Evolutionary conservation across 2,888 invertebrate species (phyloP), one percentile per base, ranked within the genome.

Genomic region (Drosophila helvetica): DNA sequence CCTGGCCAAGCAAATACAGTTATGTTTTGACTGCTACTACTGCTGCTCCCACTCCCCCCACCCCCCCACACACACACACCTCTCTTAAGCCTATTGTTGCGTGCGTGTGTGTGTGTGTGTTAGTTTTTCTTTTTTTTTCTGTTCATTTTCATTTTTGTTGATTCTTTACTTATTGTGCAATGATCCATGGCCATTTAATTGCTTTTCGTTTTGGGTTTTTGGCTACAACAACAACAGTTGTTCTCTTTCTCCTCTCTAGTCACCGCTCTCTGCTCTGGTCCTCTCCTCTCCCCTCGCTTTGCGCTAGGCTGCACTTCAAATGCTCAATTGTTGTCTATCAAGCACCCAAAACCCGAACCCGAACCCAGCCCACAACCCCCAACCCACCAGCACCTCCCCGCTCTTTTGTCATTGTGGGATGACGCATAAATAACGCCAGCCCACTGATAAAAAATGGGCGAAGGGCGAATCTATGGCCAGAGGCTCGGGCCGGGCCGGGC

Each of bases 81-180:
- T 12, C 12, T 6, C 33, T 38, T 57, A 61, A 46, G 58, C 67
- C 61, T 12, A 56, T 55, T 55, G 19, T 33, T 33, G 63, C 57
- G 33, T 68, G 76, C 73, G 75, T 63, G 53, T 73, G 48, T n/a
- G n/a, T n/a, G n/a, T 53, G 33, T 51, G 38, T 15, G 38, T 18
- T 22, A 47, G 22, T 78, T 25, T 51, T 67, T 71, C 30, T 61
- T 18, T 47, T 38, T 53, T 68, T 74, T 74, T 79, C 38, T 7
- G 22, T 22, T 8, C 27, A 27, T 27, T 27, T 27, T 27, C 38
- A n/a, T 38, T 38, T 38, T 38, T 7, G 38, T 38, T 76, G 82
- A 84, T 86, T 84, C 86, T 88, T 88, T 80, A 61, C 82, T 82
- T 78, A 80, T 84, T 84, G 89, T 84, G 89, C 89, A 88, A 88